phyloP scores from a whole-genome alignment of 2,113 vertebrate genomes.

The Prietella phreatophila region DNA sequence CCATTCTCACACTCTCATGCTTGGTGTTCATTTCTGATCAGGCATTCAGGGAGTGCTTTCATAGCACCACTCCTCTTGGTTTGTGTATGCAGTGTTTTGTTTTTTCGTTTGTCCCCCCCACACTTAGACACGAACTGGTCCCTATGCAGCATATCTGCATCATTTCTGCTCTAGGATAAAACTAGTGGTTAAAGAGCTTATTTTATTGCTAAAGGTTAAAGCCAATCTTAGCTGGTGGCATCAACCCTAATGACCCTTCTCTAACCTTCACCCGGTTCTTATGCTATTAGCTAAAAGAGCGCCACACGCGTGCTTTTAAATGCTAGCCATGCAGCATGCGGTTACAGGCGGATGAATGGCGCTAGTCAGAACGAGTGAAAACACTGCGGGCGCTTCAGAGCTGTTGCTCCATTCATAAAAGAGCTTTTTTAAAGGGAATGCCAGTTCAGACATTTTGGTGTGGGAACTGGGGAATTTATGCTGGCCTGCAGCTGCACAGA shows the following conservation, averaged over 20 bases:
- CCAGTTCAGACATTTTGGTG: conserved; percentile 55
- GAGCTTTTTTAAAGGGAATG: conserved; percentile 51
- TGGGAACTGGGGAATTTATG: conserved; percentile 52
- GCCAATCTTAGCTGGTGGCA: conserved; percentile 9
- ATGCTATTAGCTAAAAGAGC: background rate
- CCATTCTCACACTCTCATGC: background rate
- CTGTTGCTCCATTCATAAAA: conserved; percentile 56
- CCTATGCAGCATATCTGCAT: background rate
- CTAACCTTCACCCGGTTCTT: conserved; percentile 37
- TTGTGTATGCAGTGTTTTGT: background rate
- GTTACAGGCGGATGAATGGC: conserved; percentile 39
- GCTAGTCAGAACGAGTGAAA: conserved; percentile 47
- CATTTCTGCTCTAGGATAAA: background rate
- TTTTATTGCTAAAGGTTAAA: conserved; percentile 32
- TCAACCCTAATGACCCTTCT: conserved; percentile 40
- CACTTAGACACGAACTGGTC: background rate
- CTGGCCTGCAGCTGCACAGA: conserved; percentile 55
- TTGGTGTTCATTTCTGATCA: conserved; percentile 12
- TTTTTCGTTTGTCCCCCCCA: background rate
- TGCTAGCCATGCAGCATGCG: background rate
- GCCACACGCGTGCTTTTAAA: conserved; percentile 22
- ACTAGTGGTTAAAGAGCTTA: background rate
- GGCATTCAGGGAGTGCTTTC: conserved; percentile 20
- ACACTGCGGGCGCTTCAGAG: conserved; percentile 17
- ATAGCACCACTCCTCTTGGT: conserved; percentile 5